These are phyloP conservation scores for Antitype chi DNA, from an alignment of 2,888 invertebrate species.

Conservation along the genomic window DNA sequence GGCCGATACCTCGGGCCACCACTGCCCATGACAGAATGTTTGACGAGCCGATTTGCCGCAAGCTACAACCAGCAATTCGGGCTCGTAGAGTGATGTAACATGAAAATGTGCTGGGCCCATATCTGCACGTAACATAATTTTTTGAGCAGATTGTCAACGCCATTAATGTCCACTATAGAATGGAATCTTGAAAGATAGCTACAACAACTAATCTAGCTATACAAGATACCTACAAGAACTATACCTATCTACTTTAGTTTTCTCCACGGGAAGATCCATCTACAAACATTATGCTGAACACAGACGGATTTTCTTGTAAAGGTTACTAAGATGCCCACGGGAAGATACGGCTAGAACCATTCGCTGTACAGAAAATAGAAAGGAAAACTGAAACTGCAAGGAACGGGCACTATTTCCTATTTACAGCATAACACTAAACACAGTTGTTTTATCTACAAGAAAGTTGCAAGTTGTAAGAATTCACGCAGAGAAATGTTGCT, in stretches of 20 bases:
- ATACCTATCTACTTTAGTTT: not conserved
- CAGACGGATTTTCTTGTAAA: constrained; percentile 27
- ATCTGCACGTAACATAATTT: not conserved
- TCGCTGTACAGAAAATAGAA: constrained; percentile 24
- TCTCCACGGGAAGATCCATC: not conserved
- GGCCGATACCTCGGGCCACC: too few species aligned
- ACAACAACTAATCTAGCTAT: too few species aligned
- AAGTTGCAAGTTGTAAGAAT: constrained; percentile 52
- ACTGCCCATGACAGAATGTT: not conserved
- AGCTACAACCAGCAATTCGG: not conserved
- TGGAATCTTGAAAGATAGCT: not conserved
- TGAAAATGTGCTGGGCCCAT: not conserved
- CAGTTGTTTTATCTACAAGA: constrained; percentile 47
- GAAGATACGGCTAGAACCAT: not conserved
- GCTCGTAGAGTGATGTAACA: not conserved
- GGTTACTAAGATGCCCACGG: constrained; percentile 13
- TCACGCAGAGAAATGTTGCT: constrained; percentile 44
- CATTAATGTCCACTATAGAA: not conserved
- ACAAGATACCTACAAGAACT: not conserved
- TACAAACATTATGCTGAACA: constrained; percentile 17
- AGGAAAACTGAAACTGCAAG: constrained; percentile 23
- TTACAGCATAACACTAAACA: constrained; percentile 26
- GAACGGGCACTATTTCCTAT: constrained; percentile 25
- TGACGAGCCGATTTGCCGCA: not conserved
- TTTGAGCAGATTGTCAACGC: not conserved